Evolutionary conservation across 2,888 invertebrate species (phyloP).

Genomic region (Subacronicta megacephala): DNA sequence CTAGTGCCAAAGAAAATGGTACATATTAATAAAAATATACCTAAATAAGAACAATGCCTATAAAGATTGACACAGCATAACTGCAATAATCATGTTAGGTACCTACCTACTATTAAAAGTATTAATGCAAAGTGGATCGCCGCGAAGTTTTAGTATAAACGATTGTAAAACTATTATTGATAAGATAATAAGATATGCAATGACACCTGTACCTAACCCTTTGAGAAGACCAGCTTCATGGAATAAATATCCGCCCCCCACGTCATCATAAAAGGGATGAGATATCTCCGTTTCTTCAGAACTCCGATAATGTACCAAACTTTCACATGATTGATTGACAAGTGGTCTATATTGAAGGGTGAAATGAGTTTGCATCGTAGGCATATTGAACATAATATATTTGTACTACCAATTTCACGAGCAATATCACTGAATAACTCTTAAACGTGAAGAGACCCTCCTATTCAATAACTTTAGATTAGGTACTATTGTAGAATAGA

Average conservation of each 20-base stretch:
- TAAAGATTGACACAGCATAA: too few relatives aligned
- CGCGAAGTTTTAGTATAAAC: too few relatives aligned
- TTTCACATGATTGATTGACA: conserved; percentile 54
- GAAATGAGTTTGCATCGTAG: conserved; percentile 56
- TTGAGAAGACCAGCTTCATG: too few relatives aligned
- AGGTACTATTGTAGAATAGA: conserved; percentile 37
- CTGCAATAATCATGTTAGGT: too few relatives aligned
- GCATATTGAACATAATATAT: conserved; percentile 46
- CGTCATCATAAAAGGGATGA: conserved; percentile 14
- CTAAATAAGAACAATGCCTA: too few relatives aligned
- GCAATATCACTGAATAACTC: conserved; percentile 75
- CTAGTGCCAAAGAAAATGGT: too few relatives aligned
- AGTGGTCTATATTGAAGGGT: conserved; percentile 49
- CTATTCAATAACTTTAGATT: conserved; percentile 39
- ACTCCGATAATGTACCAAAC: conserved; percentile 37
- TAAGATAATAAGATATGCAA: too few relatives aligned
- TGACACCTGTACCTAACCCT: too few relatives aligned
- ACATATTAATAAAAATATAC: too few relatives aligned
- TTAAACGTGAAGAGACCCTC: conserved; percentile 51
- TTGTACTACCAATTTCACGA: conserved; percentile 71
- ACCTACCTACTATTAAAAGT: too few relatives aligned
- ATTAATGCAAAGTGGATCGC: too few relatives aligned
- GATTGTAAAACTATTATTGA: too few relatives aligned
- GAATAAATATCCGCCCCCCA: neutral
- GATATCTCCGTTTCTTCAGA: conserved; percentile 12